phyloP scores from a whole-genome alignment of 92 coral and sea anemone genomes.

The Galaxea fascicularis region DNA sequence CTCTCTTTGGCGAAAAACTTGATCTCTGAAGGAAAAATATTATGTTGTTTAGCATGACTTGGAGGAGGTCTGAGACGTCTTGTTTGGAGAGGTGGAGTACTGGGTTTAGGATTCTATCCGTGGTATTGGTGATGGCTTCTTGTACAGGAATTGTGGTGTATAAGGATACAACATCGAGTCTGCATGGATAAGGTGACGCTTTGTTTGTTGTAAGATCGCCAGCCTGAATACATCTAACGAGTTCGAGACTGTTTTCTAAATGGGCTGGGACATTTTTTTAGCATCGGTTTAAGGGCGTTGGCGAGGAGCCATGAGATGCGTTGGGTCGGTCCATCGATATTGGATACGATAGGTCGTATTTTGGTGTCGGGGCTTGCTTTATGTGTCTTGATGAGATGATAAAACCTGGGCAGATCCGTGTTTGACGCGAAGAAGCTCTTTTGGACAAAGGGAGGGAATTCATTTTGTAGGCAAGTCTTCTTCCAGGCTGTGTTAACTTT shows the following conservation, averaged over 20 bases:
- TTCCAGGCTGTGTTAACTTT: neutral
- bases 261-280: conserved; percentile 58
- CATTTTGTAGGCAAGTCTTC: neutral
- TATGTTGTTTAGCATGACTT: conserved; percentile 11
- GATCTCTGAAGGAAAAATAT: neutral
- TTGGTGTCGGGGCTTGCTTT: conserved; percentile 54
- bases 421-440: conserved; percentile 35
- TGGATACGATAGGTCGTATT: conserved; percentile 63
- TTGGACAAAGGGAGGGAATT: too few species aligned
- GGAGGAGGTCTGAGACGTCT: conserved; percentile 42
- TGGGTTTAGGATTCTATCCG: conserved; percentile 9
- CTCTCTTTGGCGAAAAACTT: conserved; percentile 31
- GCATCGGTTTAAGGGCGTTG: conserved; percentile 42
- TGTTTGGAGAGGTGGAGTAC: conserved; percentile 32
- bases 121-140: conserved; percentile 46
- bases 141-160: conserved; percentile 49
- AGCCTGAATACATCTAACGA: conserved; percentile 39
- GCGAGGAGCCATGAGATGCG: conserved; percentile 43
- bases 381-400: conserved; percentile 60
- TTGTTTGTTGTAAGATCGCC: conserved; percentile 20
- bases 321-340: conserved; percentile 56
- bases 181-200: conserved; percentile 55
- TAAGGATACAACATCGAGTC: conserved; percentile 61
- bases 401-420: conserved; percentile 53
- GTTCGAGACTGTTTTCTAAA: too few species aligned